Evolutionary conservation across 1,140 invertebrate species (phyloP), one percentile per base, ranked within the genome.

Genomic region (Drosophila carrolli): DNA sequence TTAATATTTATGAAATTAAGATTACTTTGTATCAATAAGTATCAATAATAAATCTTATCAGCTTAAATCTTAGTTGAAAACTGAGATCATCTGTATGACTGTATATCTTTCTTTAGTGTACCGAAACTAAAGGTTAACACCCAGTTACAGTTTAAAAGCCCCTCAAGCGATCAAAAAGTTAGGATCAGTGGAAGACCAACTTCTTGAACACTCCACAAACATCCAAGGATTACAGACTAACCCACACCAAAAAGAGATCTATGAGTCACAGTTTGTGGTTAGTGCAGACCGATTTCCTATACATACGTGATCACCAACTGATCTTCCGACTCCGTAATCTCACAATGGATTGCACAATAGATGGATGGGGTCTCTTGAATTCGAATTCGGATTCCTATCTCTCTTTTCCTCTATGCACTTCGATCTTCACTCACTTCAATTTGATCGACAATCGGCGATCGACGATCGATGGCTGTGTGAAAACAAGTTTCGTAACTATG

Each of bases 401-500:
- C 50, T 6, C 29, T 11, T 38, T 56, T 56, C 9, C 10, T 27
- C 38, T 5, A 29, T 41, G 54, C 54, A 41, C 19, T 56, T 56
- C 13, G 41, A 63, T 37, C 37, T 65, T 51, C 4, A 9, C n/a
- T 47, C 47, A 19, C 29, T 44, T 53, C 44, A 23, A 53, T 27
- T 53, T 40, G 60, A 63, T 55, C 29, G 29, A 61, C 58, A 48
- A 38, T 61, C 58, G n/a, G 40, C n/a, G n/a, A 29, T 56, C 37
- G 14, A 29, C 54, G 61, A 60, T 65, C 61, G 56, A 65, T 65
- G 62, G 57, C 40, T 63, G 43, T 66, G 61, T 66, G 29, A 68
- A 66, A 68, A 68, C 60, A 53, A 66, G 65, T 68, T 68, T 68
- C 46, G 65, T 66, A 68, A 68, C 61, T 68, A 66, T 68, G 60